These are phyloP conservation scores for Corythoichthys haematopterus DNA, from an alignment of 2,113 vertebrate species.

Conservation along the genomic window DNA sequence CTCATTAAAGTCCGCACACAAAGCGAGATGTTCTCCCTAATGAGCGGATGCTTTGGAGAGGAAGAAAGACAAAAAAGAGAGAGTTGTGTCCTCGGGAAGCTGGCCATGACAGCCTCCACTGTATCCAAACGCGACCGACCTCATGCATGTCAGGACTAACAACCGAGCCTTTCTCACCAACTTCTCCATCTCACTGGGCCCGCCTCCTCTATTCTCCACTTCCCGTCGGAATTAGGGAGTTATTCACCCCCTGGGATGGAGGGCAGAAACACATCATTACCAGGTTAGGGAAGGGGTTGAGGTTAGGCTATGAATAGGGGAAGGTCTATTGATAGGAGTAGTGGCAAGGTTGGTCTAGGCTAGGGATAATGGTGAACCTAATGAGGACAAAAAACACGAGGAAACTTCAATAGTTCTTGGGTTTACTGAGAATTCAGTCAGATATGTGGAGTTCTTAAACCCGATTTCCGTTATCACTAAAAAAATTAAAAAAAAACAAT, in stretches of 20 bases:
- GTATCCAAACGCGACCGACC: constrained; percentile 32
- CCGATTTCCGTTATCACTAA: too few species aligned
- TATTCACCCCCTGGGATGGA: neutral
- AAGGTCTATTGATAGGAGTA: neutral
- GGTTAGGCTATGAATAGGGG: neutral
- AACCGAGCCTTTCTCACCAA: constrained; percentile 53
- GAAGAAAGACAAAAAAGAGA: constrained; percentile 31
- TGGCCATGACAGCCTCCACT: constrained; percentile 49
- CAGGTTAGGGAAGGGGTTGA: neutral
- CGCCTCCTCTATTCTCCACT: constrained; percentile 39
- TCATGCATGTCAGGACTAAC: constrained; percentile 41
- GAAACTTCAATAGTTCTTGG: too few species aligned
- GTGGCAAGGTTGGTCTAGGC: neutral
- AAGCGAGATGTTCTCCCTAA: constrained; percentile 64
- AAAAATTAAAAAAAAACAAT: too few species aligned
- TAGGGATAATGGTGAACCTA: neutral
- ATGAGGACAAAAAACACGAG: neutral
- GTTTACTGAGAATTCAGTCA: too few species aligned
- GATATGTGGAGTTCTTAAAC: too few species aligned
- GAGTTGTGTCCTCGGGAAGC: constrained; percentile 66
- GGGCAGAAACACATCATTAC: constrained; percentile 10
- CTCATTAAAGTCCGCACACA: constrained; percentile 75
- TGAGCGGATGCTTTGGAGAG: constrained; percentile 59
- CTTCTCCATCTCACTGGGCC: neutral
- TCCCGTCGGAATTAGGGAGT: constrained; percentile 36